Base-by-base conservation (phyloP, 30 jellyfish, hydroid and myxozoan species). In the Aurelia aurita complex sp. Pacific region DNA sequence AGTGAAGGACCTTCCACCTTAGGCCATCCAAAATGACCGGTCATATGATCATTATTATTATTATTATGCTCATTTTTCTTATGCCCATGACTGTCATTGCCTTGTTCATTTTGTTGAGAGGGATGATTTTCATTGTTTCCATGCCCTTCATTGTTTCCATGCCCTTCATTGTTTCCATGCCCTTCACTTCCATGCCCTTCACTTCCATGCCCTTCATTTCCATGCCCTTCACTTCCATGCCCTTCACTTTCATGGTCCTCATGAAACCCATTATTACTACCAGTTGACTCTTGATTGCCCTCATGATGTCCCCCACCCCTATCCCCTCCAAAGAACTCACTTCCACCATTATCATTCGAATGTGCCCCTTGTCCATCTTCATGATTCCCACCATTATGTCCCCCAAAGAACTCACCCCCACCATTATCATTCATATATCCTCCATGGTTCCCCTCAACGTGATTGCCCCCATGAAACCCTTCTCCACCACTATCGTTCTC, bases 11-110 rank as follows among this genome's bases (percentile, higher is more conserved):
- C 88, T 38, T 77, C 59, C 52, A 77, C 14, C 17, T 15, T 77
- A 11, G 64, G 64, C 88, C 88, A 77, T 61, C 72, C 64, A 32
- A 57, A 79, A 29, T 81, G 68, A 38, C 59, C 83, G 13, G 76
- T 69, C 83, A 81, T 52, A 67, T 55, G 68, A 6, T 67, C 33
- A 15, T 73, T 36, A 66, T 74, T 86, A 3, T 73, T 14, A 17
- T 29, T 46, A 43, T 55, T 32, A 43, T 74, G 64, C 7, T 74
- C 62, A 75, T 36, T 75, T 57, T 75, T 73, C 38, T 52, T 72
- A 4, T 17, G 38, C 17, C 32, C 70, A 12, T 73, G 69, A 12
- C 51, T 33, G 51, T n/a, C 63, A 46, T 42, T 4, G 54, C 12
- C 50, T 16, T 67, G 53, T 7, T 6, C 65, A 3, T 42, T 13